Conservation (phyloP, 2,113 vertebrate species). For the Thomomys bottae region DNA sequence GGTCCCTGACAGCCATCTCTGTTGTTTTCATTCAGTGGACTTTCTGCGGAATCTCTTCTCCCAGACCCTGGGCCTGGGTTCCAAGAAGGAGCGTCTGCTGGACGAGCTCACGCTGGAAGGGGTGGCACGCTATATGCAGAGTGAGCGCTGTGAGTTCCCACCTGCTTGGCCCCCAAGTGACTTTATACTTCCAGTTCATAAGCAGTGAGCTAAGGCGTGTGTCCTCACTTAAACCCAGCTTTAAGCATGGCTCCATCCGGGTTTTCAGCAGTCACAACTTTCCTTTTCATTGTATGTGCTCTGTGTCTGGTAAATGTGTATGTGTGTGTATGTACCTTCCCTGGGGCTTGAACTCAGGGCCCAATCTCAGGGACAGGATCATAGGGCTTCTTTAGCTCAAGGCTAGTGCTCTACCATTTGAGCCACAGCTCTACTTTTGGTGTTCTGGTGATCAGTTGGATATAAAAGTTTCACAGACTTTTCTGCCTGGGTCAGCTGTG, state of each 20-base stretch:
- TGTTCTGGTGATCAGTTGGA: too few relatives aligned
- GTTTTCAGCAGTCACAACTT: too few relatives aligned
- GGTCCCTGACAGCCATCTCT: not conserved
- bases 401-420: too few relatives aligned
- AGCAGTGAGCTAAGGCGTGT: not conserved
- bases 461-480: too few relatives aligned
- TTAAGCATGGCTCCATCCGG: not conserved
- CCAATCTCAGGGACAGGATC: too few relatives aligned
- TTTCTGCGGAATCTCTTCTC: slow-evolving; percentile 93
- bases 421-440: too few relatives aligned
- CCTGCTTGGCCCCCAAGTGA: not conserved
- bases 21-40: slow-evolving; percentile 88
- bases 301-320: not conserved
- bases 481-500: too few relatives aligned
- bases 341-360: too few relatives aligned
- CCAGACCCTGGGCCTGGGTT: slow-evolving; percentile 89
- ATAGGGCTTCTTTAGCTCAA: too few relatives aligned
- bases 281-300: not conserved
- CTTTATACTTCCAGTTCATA: not conserved
- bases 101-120: slow-evolving; percentile 92
- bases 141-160: slow-evolving; percentile 89
- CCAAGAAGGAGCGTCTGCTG: slow-evolving; percentile 88
- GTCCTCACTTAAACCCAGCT: not conserved
- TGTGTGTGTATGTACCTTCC: too few relatives aligned
- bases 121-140: slow-evolving; percentile 90